Base-by-base conservation (phyloP, 2,797 vertebrate genomes). In the Crocodylus rhombifer region DNA sequence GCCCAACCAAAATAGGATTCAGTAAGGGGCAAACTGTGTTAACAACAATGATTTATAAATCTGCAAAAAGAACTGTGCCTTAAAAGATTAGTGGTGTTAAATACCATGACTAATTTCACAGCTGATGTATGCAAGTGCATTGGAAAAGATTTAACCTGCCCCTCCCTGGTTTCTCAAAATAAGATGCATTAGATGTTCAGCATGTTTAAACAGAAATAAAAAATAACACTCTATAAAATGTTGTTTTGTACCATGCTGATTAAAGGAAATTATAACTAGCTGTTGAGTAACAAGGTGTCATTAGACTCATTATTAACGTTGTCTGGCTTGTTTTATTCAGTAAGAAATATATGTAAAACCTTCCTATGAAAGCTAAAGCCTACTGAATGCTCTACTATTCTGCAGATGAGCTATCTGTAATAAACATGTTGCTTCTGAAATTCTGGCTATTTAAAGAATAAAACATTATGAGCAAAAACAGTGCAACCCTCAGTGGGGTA, bases 11-110 rank as follows among this genome's bases (percentile, higher is more conserved):
- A 85, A 75, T 28, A 84, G 56, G 51, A 42, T 69, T 36, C 36
- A 77, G 77, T 78, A 67, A 25, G 25, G 60, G 57, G 33, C 56
- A 69, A 69, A 58, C 58, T 69, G 42, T 71, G 26, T 62, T 63
- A 28, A 36, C n/a, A 78, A 79, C 36, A 61, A 86, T n/a, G 55
- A 76, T 62, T 86, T 33, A 30, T 42, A 71, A 78, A 78, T 86
- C 57, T 65, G 84, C 64, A 79, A 71, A 62, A 57, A 33, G 30
- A 65, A 78, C 51, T 61, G 36, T 69, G 84, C 76, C 63, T 71
- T 60, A 28, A 69, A 51, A 78, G 64, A 78, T 77, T 56, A 69
- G 33, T 36, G 67, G 76, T 25, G 67, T 64, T 25, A 61, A 51
- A 78, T 12, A 71, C 56, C 64, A 30, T n/a, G 56, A 18, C 28